A percentile compares a stretch with the other conserved stretches of the same genome.
phyloP scores from a whole-genome alignment of 2,797 vertebrate species.

The Macropus fuliginosus region DNA sequence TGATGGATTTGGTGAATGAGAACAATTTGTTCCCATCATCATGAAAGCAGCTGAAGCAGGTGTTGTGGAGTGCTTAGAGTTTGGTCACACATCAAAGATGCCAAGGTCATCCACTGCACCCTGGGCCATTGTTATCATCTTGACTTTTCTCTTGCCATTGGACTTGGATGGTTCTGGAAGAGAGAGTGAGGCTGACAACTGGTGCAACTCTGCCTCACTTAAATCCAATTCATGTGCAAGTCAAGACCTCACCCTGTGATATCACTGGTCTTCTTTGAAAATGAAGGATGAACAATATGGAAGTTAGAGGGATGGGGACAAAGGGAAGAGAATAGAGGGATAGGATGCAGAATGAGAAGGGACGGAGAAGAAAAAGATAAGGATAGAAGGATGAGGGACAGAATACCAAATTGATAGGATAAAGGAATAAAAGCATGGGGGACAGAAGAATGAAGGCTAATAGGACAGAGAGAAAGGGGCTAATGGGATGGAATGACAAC shows the following conservation, averaged over 20 bases:
- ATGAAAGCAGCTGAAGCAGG: not conserved
- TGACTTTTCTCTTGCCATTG: not conserved
- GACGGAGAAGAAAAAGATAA: not conserved
- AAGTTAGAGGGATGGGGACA: not conserved
- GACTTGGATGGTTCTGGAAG: not conserved
- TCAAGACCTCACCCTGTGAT: too few species aligned
- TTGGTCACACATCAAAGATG: not conserved
- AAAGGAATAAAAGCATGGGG: not conserved
- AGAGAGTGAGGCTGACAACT: not conserved
- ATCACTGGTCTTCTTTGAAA: not conserved
- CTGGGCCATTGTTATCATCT: not conserved
- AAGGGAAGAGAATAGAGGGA: not conserved
- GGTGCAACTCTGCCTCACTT: not conserved
- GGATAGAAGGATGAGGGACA: not conserved
- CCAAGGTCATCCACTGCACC: not conserved
- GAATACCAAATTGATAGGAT: not conserved
- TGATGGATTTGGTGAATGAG: not conserved
- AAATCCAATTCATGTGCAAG: not conserved
- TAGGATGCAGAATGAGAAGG: not conserved
- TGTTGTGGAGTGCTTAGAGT: too few species aligned
- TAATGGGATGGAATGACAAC: not conserved
- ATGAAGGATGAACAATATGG: not conserved
- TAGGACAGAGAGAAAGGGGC: not conserved
- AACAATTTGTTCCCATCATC: not conserved
- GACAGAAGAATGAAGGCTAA: not conserved